Evolutionary conservation across 1,140 invertebrate species (phyloP).

Genomic region (Andrena cerasifolii): DNA sequence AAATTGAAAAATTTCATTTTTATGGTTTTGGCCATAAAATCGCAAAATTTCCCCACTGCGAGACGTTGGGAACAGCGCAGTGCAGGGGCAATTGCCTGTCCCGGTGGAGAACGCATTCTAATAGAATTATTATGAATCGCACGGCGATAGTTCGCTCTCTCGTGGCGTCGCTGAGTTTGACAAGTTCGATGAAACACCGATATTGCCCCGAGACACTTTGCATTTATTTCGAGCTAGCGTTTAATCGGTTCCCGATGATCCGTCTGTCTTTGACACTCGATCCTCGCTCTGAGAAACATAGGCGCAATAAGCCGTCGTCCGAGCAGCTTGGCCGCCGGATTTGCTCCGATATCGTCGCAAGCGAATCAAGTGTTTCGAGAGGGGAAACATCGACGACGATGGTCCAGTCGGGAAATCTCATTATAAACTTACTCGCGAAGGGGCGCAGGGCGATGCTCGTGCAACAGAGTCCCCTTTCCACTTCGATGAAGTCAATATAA

Average conservation of each 20-base stretch:
- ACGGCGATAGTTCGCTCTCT: neutral
- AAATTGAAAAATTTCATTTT: too few relatives aligned
- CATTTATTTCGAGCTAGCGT: neutral
- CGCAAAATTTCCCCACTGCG: too few relatives aligned
- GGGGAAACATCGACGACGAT: neutral
- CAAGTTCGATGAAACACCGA: conserved; percentile 3
- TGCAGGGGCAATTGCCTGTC: conserved; percentile 23
- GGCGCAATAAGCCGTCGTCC: conserved; percentile 7
- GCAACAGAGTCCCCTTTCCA: conserved; percentile 13
- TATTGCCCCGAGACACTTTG: neutral
- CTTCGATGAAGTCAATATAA: conserved; percentile 33
- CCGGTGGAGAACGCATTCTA: conserved; percentile 14
- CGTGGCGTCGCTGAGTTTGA: neutral
- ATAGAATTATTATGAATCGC: conserved; percentile 52
- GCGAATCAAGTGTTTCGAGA: conserved; percentile 28
- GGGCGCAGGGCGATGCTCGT: neutral
- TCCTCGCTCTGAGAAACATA: neutral
- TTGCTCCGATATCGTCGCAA: conserved; percentile 7
- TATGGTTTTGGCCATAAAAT: too few relatives aligned
- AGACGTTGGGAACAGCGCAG: neutral
- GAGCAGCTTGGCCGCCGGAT: neutral
- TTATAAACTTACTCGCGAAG: conserved; percentile 34
- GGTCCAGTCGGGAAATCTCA: conserved; percentile 39
- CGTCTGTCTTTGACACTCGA: conserved; percentile 8
- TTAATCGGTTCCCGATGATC: conserved; percentile 21